These are phyloP conservation scores for Galerucella pusilla DNA, from an alignment of 2,888 invertebrate genomes.

Conservation along the genomic window DNA sequence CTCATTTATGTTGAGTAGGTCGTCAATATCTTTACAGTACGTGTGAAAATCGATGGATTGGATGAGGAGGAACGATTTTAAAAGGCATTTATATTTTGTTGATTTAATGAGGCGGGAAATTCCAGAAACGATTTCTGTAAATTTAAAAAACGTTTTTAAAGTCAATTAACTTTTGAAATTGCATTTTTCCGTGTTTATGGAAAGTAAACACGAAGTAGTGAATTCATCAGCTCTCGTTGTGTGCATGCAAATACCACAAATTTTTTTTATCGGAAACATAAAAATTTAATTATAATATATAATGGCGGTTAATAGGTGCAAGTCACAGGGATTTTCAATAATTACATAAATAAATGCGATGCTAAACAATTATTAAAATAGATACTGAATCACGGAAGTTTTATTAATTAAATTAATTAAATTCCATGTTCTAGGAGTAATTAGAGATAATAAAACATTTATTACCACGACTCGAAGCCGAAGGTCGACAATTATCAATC, in stretches of 20 bases:
- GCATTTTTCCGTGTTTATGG: conserved; percentile 1
- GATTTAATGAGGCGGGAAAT: background rate
- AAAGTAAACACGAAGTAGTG: conserved; percentile 6
- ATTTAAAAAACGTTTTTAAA: background rate
- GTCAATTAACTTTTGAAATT: conserved; percentile 11
- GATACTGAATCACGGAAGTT: conserved; percentile 45
- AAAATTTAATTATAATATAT: conserved; percentile 39
- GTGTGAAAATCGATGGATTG: no score
- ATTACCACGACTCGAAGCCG: conserved; percentile 23
- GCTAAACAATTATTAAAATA: conserved; percentile 36
- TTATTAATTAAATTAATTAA: conserved; percentile 47
- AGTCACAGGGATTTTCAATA: conserved; percentile 39
- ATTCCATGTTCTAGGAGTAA: conserved; percentile 41
- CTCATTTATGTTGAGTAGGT: no score
- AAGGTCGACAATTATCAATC: conserved; percentile 41
- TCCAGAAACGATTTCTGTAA: background rate
- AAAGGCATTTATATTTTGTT: background rate
- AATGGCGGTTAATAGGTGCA: conserved; percentile 39
- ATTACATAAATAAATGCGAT: conserved; percentile 38
- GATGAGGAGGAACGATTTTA: no score
- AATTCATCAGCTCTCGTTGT: background rate
- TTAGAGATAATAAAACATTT: conserved; percentile 45
- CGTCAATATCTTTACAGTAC: no score
- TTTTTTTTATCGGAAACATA: conserved; percentile 26
- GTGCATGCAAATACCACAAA: conserved; percentile 2